Percentiles rank a stretch among this genome's conserved stretches.
phyloP scores from a whole-genome alignment of 2,797 vertebrate genomes.

The Rhinella marina region DNA sequence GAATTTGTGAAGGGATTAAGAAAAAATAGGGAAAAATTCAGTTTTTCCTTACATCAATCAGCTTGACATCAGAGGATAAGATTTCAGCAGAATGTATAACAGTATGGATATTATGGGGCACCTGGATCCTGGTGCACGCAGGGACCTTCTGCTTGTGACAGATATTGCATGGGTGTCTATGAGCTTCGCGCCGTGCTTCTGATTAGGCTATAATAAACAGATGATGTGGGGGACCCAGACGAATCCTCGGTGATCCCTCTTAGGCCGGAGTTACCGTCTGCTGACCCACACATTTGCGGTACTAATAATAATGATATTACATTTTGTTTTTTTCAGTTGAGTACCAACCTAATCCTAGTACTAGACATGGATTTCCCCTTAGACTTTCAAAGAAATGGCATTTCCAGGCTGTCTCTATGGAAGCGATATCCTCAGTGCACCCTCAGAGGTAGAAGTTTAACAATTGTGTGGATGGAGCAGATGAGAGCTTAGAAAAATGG shows the following conservation, averaged over 20 bases:
- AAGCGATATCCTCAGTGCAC: background rate
- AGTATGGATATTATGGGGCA: background rate
- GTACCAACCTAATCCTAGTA: conserved; percentile 8
- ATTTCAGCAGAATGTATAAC: no score
- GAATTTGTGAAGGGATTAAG: no score
- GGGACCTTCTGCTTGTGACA: background rate
- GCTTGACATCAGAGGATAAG: no score
- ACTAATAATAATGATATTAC: background rate
- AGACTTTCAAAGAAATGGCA: background rate
- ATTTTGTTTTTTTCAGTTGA: background rate
- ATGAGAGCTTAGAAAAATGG: background rate
- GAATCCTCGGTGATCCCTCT: background rate
- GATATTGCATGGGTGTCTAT: background rate
- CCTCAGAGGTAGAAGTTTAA: background rate
- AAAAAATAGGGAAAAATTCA: no score
- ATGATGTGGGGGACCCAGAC: background rate
- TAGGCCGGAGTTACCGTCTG: background rate
- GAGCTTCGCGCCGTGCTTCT: background rate
- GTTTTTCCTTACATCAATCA: no score
- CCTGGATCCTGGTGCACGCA: no score
- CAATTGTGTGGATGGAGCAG: background rate
- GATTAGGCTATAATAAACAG: background rate
- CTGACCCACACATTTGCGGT: background rate
- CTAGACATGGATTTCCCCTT: conserved; percentile 42
- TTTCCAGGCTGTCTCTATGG: conserved; percentile 17